Evolutionary conservation across 2,888 invertebrate species (phyloP).

Genomic region (Fragum sueziense): DNA sequence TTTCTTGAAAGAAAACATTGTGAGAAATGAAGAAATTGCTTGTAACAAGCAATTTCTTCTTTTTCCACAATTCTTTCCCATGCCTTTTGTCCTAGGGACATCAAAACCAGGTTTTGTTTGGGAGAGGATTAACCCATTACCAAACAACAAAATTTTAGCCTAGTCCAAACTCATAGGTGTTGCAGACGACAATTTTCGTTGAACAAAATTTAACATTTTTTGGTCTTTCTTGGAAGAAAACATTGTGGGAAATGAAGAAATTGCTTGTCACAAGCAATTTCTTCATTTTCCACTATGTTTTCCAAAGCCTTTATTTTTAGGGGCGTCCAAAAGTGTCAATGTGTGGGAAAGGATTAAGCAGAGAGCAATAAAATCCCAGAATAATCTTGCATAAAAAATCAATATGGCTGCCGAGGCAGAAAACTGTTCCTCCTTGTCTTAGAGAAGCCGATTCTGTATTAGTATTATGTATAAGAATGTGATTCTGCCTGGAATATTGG

Average conservation of each 20-base stretch:
- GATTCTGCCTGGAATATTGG: not conserved
- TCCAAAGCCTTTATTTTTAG: not conserved
- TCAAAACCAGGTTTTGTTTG: too few species aligned
- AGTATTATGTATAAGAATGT: conserved; percentile 7
- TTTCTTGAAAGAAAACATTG: too few species aligned
- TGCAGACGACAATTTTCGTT: too few species aligned
- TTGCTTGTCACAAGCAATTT: not conserved
- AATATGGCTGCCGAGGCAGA: not conserved
- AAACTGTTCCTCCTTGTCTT: not conserved
- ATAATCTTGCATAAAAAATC: conserved; percentile 10
- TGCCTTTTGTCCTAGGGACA: too few species aligned
- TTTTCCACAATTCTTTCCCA: too few species aligned
- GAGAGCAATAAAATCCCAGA: not conserved
- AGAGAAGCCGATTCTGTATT: not conserved
- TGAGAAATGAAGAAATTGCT: too few species aligned
- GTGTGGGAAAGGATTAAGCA: not conserved
- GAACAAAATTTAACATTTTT: too few species aligned
- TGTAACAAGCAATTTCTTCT: too few species aligned
- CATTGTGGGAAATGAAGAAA: not conserved
- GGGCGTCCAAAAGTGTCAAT: not conserved
- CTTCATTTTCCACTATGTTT: not conserved
- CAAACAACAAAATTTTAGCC: too few species aligned
- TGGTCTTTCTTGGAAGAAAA: too few species aligned
- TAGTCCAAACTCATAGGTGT: too few species aligned
- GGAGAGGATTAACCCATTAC: too few species aligned